Conservation (phyloP, 2,797 vertebrate genomes). For the Xerus rutilus region DNA sequence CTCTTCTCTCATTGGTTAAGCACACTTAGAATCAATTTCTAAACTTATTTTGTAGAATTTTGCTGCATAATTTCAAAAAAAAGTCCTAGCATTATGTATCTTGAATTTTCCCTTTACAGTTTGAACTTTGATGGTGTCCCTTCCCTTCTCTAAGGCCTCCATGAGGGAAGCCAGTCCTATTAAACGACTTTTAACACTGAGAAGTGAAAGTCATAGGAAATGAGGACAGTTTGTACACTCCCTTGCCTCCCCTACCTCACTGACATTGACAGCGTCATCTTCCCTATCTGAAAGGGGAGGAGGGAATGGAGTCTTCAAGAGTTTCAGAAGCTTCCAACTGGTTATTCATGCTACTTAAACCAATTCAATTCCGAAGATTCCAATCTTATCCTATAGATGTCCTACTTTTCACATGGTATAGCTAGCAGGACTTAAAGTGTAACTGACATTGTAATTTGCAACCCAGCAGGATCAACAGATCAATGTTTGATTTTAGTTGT, state of each 20-base stretch:
- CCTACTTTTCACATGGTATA: background rate
- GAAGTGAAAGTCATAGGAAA: background rate
- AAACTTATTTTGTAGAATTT: background rate
- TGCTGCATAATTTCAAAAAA: background rate
- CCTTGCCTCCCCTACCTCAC: rapidly evolving
- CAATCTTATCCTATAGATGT: background rate
- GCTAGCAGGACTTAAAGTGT: background rate
- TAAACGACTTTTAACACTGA: background rate
- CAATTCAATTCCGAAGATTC: background rate
- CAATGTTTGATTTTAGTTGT: background rate
- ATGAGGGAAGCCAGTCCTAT: background rate
- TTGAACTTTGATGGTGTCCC: background rate
- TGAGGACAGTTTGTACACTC: background rate
- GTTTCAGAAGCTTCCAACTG: background rate
- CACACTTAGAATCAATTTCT: background rate
- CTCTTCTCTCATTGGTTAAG: background rate
- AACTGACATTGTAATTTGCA: constrained; percentile 38
- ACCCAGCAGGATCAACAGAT: constrained; percentile 25
- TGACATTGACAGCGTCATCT: background rate
- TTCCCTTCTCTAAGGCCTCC: background rate
- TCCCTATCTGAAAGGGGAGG: background rate
- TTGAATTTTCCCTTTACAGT: background rate
- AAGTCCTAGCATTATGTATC: background rate
- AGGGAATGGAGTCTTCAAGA: background rate
- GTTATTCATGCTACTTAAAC: background rate